A percentile compares a stretch with the other conserved stretches of the same genome.
phyloP scores from a whole-genome alignment of 2,888 invertebrate genomes.

The Xestoiulus laeticollis region DNA sequence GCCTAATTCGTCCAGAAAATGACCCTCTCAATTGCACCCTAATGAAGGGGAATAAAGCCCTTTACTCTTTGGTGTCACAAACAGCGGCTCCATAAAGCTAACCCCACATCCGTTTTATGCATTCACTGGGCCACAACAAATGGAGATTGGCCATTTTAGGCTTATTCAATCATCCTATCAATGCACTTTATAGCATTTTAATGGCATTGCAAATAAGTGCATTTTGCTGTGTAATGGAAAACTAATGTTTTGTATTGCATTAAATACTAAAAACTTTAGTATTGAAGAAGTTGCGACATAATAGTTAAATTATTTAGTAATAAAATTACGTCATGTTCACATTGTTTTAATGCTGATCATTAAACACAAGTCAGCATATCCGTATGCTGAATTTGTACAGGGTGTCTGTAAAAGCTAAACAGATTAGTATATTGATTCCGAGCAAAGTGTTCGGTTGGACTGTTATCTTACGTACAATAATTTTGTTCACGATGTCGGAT shows the following conservation, averaged over 20 bases:
- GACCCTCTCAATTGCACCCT: slow-evolving; percentile 35
- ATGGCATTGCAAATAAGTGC: no score
- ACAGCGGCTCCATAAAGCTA: neutral
- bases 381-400: neutral
- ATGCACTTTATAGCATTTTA: no score
- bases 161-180: neutral
- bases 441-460: no score
- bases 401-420: neutral
- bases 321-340: neutral
- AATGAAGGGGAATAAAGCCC: slow-evolving; percentile 19
- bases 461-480: no score
- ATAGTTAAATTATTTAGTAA: neutral
- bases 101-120: neutral
- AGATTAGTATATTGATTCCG: no score
- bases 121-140: neutral
- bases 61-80: slow-evolving; percentile 35
- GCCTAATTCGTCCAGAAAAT: slow-evolving; percentile 36
- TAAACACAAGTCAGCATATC: neutral
- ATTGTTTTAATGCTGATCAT: neutral
- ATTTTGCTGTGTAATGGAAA: no score
- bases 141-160: neutral
- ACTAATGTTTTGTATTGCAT: no score
- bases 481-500: no score
- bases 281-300: neutral
- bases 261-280: neutral